Conservation (phyloP, 2,888 invertebrate genomes). For the Octonoba sinensis region DNA sequence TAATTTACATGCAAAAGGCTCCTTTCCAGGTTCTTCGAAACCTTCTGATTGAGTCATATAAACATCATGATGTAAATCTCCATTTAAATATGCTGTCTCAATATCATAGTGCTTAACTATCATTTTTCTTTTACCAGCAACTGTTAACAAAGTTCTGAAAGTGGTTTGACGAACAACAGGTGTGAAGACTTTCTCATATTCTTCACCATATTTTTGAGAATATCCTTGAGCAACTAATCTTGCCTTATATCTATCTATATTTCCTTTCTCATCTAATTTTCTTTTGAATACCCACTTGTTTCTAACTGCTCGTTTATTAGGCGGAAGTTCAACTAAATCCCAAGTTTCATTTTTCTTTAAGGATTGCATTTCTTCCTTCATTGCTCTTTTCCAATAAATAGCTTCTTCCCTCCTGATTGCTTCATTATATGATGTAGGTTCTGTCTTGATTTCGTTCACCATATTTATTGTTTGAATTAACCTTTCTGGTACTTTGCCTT, state of each 20-base stretch:
- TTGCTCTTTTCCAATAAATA: slow-evolving; percentile 42
- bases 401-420: no score
- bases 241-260: slow-evolving; percentile 66
- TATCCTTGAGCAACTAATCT: slow-evolving; percentile 66
- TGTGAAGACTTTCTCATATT: no score
- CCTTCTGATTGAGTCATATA: neutral
- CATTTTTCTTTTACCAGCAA: no score
- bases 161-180: no score
- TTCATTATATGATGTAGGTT: no score
- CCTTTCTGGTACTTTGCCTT: no score
- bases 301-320: neutral
- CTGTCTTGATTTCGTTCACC: no score
- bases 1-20: neutral
- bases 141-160: no score
- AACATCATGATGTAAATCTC: neutral
- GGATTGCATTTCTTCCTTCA: slow-evolving; percentile 26
- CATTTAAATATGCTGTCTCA: no score
- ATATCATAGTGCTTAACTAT: no score
- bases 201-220: slow-evolving; percentile 32
- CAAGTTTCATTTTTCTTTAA: slow-evolving; percentile 21
- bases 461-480: no score
- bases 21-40: neutral
- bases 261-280: slow-evolving; percentile 15
- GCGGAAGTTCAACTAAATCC: slow-evolving; percentile 16
- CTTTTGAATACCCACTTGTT: slow-evolving; percentile 45